Conservation (phyloP, 2,113 vertebrate species). For the Aplodontia rufa region DNA sequence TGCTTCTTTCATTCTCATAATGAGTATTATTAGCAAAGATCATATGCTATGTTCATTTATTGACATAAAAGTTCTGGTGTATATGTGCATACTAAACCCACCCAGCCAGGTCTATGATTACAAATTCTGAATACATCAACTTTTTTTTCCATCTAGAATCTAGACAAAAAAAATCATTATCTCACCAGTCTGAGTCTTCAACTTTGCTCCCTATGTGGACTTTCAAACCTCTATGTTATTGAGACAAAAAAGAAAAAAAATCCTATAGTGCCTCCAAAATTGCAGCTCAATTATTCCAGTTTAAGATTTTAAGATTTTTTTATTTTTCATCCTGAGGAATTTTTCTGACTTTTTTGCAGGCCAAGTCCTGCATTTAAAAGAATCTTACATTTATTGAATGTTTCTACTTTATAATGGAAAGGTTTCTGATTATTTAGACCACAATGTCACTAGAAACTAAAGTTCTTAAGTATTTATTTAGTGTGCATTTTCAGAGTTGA, state of each 20-base stretch:
- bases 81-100: background rate
- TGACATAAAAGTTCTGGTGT: background rate
- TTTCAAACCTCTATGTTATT: background rate
- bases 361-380: background rate
- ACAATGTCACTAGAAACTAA: slow-evolving; percentile 4
- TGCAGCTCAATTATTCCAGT: background rate
- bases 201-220: background rate
- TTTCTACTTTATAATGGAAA: background rate
- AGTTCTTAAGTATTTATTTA: background rate
- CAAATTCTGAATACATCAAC: background rate
- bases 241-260: background rate
- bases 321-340: background rate
- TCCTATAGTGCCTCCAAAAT: background rate
- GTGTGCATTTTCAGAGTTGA: background rate
- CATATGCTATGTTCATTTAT: background rate
- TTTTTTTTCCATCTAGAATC: background rate
- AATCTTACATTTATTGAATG: background rate
- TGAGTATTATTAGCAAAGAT: background rate
- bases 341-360: background rate
- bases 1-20: background rate
- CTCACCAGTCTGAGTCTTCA: background rate
- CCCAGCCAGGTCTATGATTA: background rate
- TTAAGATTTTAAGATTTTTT: background rate
- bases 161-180: background rate
- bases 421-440: background rate